Percentiles rank a stretch among this genome's conserved stretches.
Conservation (phyloP, 2,797 vertebrate genomes). For the Pipistrellus nathusii region DNA sequence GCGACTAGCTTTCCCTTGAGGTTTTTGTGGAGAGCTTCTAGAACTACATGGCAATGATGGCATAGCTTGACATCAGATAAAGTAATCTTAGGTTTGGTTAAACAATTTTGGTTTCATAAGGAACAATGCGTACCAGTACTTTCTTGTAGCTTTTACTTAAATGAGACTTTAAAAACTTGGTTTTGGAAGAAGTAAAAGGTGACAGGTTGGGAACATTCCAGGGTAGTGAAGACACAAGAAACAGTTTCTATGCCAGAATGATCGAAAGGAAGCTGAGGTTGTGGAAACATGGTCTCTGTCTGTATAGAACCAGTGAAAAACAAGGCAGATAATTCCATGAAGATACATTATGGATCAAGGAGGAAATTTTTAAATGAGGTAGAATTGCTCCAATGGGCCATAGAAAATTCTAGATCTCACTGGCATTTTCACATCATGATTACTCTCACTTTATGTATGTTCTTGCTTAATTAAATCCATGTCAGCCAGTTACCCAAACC, state of each 20-base stretch:
- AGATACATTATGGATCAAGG: neutral
- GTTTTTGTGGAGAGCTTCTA: neutral
- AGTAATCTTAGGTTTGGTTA: conserved; percentile 17
- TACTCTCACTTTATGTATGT: neutral
- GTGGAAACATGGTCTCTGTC: rapidly evolving
- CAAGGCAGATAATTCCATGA: neutral
- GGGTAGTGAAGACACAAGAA: neutral
- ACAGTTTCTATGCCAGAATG: neutral
- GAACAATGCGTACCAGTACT: neutral
- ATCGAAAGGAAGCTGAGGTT: neutral
- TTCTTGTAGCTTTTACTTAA: conserved; percentile 2
- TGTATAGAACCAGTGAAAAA: neutral
- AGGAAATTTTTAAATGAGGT: neutral
- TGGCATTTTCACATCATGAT: neutral
- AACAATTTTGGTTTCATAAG: conserved; percentile 26
- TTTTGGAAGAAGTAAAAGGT: neutral
- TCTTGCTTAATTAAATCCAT: neutral
- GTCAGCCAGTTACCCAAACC: neutral
- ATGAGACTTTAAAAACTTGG: neutral
- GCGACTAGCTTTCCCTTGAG: neutral
- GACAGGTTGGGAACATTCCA: neutral
- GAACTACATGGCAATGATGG: conserved; percentile 1
- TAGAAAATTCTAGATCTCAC: too few species aligned
- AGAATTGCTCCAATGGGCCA: rapidly evolving
- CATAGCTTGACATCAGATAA: neutral